Evolutionary conservation across 2,797 vertebrate species (phyloP).

Genomic region (Mormyrops boulengeri): DNA sequence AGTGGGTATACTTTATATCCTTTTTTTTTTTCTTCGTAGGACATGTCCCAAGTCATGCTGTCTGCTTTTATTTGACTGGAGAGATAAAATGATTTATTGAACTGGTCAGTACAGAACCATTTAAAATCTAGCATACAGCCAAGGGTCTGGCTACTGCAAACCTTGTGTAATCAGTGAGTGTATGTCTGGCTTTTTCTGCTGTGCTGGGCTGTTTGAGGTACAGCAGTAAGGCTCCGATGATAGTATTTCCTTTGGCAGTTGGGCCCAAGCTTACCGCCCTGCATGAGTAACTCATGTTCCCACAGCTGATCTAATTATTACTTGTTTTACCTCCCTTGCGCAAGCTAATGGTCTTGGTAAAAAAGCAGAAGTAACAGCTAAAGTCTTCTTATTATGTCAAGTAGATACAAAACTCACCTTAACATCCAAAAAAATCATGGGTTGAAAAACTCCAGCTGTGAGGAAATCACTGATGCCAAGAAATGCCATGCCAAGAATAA

Average conservation of each 20-base stretch:
- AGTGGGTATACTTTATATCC: slow-evolving; percentile 28
- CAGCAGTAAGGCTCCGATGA: slow-evolving; percentile 38
- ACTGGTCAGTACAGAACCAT: slow-evolving; percentile 51
- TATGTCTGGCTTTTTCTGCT: slow-evolving; percentile 12
- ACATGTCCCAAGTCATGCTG: slow-evolving; percentile 50
- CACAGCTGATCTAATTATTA: slow-evolving; percentile 55
- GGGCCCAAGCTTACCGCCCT: slow-evolving; percentile 47
- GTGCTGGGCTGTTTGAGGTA: slow-evolving; percentile 25
- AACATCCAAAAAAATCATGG: background rate
- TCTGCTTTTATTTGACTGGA: slow-evolving; percentile 40
- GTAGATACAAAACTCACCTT: background rate
- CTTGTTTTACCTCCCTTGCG: background rate
- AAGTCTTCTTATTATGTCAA: background rate
- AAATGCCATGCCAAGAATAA: background rate
- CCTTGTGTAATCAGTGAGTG: slow-evolving; percentile 18
- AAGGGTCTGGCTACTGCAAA: slow-evolving; percentile 33
- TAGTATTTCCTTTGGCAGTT: slow-evolving; percentile 52
- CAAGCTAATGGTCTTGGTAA: background rate
- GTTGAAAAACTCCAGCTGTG: background rate
- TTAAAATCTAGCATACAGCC: slow-evolving; percentile 37
- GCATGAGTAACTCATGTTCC: slow-evolving; percentile 48
- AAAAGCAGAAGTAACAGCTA: background rate
- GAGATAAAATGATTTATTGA: slow-evolving; percentile 46
- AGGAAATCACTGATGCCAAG: background rate
- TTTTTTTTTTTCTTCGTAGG: slow-evolving; percentile 31